Base-by-base conservation (phyloP, 2,888 invertebrate species). In the Alcis repandata region DNA sequence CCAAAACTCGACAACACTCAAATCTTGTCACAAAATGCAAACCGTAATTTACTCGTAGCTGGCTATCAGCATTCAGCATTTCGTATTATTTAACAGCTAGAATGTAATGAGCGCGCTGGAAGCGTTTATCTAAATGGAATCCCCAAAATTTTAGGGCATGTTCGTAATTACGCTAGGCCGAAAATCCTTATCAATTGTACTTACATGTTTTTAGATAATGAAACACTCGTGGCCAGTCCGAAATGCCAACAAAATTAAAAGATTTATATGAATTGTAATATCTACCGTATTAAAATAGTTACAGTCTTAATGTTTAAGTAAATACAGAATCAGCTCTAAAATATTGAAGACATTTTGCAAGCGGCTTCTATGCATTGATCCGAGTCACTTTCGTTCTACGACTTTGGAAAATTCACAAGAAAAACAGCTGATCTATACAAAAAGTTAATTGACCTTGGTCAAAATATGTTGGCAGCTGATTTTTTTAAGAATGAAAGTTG, bases 61-160 rank as follows among this genome's bases (percentile, higher is more conserved):
- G 27, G 59, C 32, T 63, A 59, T 46, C 32, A 57, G 36, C 48
- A 33, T 61, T 33, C 48, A 41, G 46, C 43, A 52, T 59, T 67
- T 62, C 57, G 36, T 56, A 53, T 62, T 59, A 59, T 59, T 59
- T 54, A 46, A 53, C 45, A 15, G 27, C 27, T 27, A 27, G 43
- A 43, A 61, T 52, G 40, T 59, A 65, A 67, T 66, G 58, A 61
- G 63, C 22, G 13, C 46, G 52, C 49, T 48, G 52, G 58, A 58
- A 41, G 22, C 48, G 63, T 70, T 67, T 70, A 68, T 68, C 60
- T 70, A 67, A 63, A 69, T 69, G 66, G 57, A 59, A 64, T 67
- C 40, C 60, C 56, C 61, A 46, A 62, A 64, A 61, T 67, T 66
- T 72, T 66, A 61, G 63, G 43, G 20, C 51, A 48, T 67, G 43